Conservation (phyloP, 2,797 vertebrate species). For the Ctenopoma multispine region DNA sequence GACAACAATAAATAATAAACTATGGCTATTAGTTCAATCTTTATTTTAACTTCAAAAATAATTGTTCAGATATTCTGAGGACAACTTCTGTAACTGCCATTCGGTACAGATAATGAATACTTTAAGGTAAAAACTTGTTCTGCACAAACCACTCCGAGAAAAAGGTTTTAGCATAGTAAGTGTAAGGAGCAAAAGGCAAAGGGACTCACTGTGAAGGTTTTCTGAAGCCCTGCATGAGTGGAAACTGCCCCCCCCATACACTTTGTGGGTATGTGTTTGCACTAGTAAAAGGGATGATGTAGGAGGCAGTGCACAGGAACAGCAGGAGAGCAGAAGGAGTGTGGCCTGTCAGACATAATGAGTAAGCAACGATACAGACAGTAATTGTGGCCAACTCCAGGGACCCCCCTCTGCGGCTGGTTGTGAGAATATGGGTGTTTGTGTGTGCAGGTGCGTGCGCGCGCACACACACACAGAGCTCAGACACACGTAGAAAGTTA, state of each 20-base stretch:
- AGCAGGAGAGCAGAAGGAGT: conserved; percentile 80
- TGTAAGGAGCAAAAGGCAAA: conserved; percentile 14
- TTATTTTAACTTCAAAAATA: background rate
- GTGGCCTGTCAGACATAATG: conserved; percentile 86
- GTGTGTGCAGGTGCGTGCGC: conserved; percentile 58
- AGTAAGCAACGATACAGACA: conserved; percentile 85
- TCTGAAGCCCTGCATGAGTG: conserved; percentile 44
- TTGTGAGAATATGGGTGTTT: conserved; percentile 66
- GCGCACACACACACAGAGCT: background rate
- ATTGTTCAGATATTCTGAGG: background rate
- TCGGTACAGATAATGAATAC: background rate
- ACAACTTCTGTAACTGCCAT: background rate
- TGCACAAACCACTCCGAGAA: conserved; percentile 12
- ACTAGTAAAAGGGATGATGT: conserved; percentile 44
- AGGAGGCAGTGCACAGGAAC: conserved; percentile 69
- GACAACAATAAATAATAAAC: too few species aligned
- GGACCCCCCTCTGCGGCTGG: conserved; percentile 70
- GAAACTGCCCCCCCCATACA: conserved; percentile 31
- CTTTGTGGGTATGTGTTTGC: conserved; percentile 33
- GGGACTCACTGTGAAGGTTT: conserved; percentile 41
- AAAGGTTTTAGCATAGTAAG: conserved; percentile 25
- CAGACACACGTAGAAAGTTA: conserved; percentile 41
- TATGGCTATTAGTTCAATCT: background rate
- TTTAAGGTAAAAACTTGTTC: background rate
- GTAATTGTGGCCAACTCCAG: conserved; percentile 82